Conservation (phyloP, 2,113 vertebrate species). For the Sitta europaea region DNA sequence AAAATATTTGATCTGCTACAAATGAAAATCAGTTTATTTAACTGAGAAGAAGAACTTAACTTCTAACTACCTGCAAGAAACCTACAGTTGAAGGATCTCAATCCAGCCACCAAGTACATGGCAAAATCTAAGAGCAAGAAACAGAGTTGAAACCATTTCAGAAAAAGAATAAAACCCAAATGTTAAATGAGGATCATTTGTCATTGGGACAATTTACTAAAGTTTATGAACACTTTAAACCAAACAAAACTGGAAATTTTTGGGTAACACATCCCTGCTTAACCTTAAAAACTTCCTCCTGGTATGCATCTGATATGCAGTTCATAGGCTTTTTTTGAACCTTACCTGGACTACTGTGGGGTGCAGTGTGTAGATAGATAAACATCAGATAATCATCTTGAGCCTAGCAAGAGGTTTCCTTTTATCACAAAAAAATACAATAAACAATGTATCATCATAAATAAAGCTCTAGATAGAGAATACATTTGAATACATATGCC, state of each 20-base stretch:
- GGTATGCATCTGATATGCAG: neutral
- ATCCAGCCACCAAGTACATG: neutral
- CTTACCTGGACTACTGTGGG: neutral
- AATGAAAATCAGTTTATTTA: neutral
- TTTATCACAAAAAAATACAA: neutral
- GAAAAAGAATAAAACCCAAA: neutral
- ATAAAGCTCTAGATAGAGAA: neutral
- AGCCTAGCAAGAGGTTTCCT: neutral
- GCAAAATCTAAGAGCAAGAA: neutral
- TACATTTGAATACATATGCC: accelerated
- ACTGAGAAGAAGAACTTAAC: neutral
- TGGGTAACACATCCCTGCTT: neutral
- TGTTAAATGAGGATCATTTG: neutral
- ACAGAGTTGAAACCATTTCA: neutral
- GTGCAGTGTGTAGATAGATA: accelerated
- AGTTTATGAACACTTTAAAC: neutral
- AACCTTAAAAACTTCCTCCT: neutral
- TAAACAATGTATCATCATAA: neutral
- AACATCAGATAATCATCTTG: neutral
- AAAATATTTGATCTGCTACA: neutral
- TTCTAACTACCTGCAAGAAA: neutral
- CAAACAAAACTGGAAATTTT: neutral
- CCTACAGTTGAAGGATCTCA: neutral
- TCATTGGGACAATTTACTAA: neutral
- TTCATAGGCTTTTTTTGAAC: neutral